Evolutionary conservation across 2,888 invertebrate species (phyloP).

Genomic region (Drosophila buzzatii): DNA sequence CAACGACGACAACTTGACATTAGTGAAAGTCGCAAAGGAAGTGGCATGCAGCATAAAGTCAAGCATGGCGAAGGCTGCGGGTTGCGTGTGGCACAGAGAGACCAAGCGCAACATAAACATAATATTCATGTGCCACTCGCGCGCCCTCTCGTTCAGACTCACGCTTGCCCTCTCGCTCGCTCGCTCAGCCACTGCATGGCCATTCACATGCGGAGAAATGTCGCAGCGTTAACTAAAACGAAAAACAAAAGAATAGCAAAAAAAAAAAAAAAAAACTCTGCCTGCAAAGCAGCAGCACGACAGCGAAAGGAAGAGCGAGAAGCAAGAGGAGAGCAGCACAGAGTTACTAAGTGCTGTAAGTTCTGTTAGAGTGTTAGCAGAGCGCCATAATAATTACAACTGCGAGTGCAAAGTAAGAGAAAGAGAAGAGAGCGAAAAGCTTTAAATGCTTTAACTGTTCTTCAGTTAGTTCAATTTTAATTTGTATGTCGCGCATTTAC

Average conservation of each 20-base stretch:
- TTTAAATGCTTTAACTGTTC: conserved; percentile 11
- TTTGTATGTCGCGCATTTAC: conserved; percentile 55
- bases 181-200: conserved; percentile 11
- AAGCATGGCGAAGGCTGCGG: conserved; percentile 24
- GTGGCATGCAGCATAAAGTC: conserved; percentile 73
- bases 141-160: conserved; percentile 44
- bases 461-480: conserved; percentile 43
- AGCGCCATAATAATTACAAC: conserved; percentile 60
- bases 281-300: background rate
- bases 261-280: conserved; percentile 7
- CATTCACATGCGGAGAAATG: conserved; percentile 40
- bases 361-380: conserved; percentile 16
- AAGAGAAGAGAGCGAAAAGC: background rate
- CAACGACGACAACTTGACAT: conserved; percentile 77
- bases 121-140: conserved; percentile 75
- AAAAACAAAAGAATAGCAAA: conserved; percentile 23
- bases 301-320: background rate
- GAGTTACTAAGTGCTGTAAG: conserved; percentile 9
- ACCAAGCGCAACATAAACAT: conserved; percentile 69
- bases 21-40: conserved; percentile 80
- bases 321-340: background rate
- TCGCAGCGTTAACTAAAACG: conserved; percentile 48
- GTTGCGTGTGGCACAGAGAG: conserved; percentile 23
- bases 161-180: conserved; percentile 38
- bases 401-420: conserved; percentile 22